Evolutionary conservation across 2,113 vertebrate genomes (phyloP).

Genomic region (Emydura subglobosa): DNA sequence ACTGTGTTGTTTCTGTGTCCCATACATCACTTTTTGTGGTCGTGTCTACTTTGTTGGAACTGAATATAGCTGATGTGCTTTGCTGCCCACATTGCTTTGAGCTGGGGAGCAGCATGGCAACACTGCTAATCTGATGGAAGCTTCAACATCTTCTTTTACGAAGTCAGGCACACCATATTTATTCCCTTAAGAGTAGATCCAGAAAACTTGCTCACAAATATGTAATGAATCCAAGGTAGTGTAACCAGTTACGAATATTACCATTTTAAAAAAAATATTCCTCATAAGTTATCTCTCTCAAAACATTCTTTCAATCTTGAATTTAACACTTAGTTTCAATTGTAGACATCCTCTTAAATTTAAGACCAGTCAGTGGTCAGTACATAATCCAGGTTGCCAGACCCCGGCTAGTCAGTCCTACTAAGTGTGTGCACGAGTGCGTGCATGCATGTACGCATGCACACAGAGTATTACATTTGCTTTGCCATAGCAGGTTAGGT

Average conservation of each 20-base stretch:
- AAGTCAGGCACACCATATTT: neutral
- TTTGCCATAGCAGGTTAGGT: neutral
- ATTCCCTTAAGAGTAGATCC: neutral
- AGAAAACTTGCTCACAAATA: neutral
- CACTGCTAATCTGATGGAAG: neutral
- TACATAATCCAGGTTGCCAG: neutral
- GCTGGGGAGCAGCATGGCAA: fast-evolving
- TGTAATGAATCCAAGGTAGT: neutral
- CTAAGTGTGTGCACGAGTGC: neutral
- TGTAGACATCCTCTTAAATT: neutral
- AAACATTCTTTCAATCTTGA: neutral
- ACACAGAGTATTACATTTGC: neutral
- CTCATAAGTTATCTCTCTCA: neutral
- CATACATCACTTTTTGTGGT: neutral
- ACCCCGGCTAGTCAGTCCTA: neutral
- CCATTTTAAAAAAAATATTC: neutral
- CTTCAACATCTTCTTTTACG: neutral
- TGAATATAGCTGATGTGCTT: neutral
- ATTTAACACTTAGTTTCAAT: neutral
- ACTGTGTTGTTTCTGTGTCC: neutral
- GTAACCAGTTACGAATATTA: neutral
- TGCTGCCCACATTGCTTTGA: neutral
- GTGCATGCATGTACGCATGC: neutral
- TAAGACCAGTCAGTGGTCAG: neutral
- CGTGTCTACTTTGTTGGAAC: neutral